A percentile compares a stretch with the other conserved stretches of the same genome.
These are phyloP conservation scores for Leucopsar rothschildi DNA, from an alignment of 2,113 vertebrate species.

Conservation along the genomic window DNA sequence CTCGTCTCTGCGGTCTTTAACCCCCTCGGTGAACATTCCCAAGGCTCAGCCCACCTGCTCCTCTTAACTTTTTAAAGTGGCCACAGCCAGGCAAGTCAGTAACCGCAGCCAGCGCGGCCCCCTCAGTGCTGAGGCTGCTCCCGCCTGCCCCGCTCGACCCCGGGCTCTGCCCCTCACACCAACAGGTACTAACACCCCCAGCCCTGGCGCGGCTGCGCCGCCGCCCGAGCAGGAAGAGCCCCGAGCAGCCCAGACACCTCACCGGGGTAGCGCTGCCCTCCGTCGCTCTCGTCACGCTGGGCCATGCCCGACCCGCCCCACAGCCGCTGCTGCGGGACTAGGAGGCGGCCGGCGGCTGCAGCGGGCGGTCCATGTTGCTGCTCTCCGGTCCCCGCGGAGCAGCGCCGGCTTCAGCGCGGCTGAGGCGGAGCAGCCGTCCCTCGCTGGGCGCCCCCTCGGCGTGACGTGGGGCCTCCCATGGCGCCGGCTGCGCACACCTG, in stretches of 20 bases:
- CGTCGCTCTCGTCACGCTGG: constrained; percentile 11
- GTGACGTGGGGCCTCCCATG: background rate
- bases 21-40: background rate
- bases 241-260: background rate
- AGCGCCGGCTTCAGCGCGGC: background rate
- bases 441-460: background rate
- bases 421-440: background rate
- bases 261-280: constrained; percentile 33
- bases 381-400: background rate
- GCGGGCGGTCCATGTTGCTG: background rate
- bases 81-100: accelerated
- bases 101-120: background rate
- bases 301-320: constrained; percentile 33
- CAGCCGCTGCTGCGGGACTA: constrained; percentile 5
- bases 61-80: background rate
- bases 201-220: background rate
- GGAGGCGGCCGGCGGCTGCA: background rate
- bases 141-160: background rate
- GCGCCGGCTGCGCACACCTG: background rate
- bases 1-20: background rate
- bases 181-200: background rate
- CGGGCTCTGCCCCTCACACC: background rate
- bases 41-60: background rate
- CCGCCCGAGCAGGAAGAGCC: background rate
- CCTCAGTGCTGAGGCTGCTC: background rate